Percentiles rank a stretch among this genome's conserved stretches.
phyloP scores from a whole-genome alignment of 1,140 invertebrate species.

The Lepidotrigona ventralis region DNA sequence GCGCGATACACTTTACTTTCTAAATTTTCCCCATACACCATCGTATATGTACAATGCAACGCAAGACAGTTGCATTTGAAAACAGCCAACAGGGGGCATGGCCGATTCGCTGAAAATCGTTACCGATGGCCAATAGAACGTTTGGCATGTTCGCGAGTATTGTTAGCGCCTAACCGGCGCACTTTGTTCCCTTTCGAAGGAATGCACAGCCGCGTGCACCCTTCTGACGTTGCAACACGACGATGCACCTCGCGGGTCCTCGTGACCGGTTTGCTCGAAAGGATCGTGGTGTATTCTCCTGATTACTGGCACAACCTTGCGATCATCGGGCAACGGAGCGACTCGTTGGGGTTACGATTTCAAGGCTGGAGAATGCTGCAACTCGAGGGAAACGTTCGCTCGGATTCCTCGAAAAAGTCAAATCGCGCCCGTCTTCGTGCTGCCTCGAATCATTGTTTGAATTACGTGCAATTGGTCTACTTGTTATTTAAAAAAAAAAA shows the following conservation, averaged over 20 bases:
- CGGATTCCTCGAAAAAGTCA: constrained; percentile 6
- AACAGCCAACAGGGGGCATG: neutral
- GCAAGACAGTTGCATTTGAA: neutral
- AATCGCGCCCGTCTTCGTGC: neutral
- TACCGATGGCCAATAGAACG: constrained; percentile 50
- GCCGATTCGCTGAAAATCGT: neutral
- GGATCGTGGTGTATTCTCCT: constrained; percentile 56
- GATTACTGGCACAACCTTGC: constrained; percentile 60
- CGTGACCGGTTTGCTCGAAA: constrained; percentile 61
- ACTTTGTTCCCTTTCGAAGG: constrained; percentile 59
- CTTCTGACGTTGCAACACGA: constrained; percentile 57
- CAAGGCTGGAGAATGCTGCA: constrained; percentile 32
- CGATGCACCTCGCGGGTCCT: constrained; percentile 53
- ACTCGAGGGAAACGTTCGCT: neutral
- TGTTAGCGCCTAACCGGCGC: constrained; percentile 51
- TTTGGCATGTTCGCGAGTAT: constrained; percentile 46
- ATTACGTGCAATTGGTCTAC: too few species aligned
- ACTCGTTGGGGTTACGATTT: constrained; percentile 39
- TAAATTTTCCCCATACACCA: too few species aligned
- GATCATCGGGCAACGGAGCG: constrained; percentile 29
- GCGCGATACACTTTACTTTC: too few species aligned
- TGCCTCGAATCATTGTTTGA: too few species aligned
- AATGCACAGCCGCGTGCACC: constrained; percentile 42
- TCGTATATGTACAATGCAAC: too few species aligned
- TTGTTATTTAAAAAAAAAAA: too few species aligned